Conservation (phyloP, 64 coral and sea anemone genomes). For the Porites australiensis region DNA sequence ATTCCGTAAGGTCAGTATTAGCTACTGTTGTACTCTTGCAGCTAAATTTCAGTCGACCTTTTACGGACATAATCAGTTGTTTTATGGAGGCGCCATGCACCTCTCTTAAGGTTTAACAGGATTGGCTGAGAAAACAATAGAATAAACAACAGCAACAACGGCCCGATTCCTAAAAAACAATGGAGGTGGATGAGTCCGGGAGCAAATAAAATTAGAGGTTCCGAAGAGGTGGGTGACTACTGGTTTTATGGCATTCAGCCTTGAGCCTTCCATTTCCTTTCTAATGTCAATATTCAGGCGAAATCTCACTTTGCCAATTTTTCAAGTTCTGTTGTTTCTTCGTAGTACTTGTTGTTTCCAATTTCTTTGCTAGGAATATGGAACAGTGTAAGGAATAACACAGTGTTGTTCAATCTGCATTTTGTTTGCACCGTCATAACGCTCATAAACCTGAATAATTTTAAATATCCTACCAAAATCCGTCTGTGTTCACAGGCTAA, state of each 20-base stretch:
- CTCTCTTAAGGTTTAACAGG: no score
- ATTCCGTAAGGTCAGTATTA: not conserved
- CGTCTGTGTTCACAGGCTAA: not conserved
- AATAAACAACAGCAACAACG: no score
- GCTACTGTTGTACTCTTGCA: conserved; percentile 16
- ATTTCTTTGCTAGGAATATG: not conserved
- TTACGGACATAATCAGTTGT: not conserved
- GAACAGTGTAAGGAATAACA: conserved; percentile 6
- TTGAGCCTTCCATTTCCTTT: conserved; percentile 2
- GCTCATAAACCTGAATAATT: not conserved
- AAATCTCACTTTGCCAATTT: conserved; percentile 25
- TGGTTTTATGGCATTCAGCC: no score
- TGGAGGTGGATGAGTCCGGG: no score
- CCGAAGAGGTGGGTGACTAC: no score
- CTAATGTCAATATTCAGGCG: conserved; percentile 14
- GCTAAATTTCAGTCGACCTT: conserved; percentile 25
- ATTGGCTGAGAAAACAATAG: no score
- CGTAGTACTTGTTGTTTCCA: conserved; percentile 16
- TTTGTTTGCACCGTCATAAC: conserved; percentile 19
- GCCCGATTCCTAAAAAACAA: no score
- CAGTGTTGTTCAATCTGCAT: conserved; percentile 14
- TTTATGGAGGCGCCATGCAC: no score
- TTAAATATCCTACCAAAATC: conserved; percentile 16
- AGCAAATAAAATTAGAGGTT: no score
- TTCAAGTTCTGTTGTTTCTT: not conserved